Base-by-base conservation (phyloP, 1,140 invertebrate genomes). In the Armadillidium nasatum region DNA sequence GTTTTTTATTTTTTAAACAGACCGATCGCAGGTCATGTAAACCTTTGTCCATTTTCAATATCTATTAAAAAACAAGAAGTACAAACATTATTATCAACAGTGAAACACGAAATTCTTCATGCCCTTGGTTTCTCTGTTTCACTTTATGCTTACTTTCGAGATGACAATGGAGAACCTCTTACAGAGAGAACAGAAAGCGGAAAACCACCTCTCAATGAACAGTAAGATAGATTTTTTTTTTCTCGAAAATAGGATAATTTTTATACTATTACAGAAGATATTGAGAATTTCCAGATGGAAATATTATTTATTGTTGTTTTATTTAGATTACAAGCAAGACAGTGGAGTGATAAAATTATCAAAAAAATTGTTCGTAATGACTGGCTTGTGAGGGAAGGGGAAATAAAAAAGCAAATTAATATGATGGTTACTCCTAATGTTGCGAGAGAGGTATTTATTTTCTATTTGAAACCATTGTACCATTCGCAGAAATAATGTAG, bases 71-170 rank as follows among this genome's bases (percentile, higher is more conserved):
- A 90, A 44, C 93, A 97, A 82, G 96, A 99, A 83, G 85, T 96
- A 75, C 93, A 96, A 82, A 95, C 95, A 15, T 87, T 98, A 1
- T 86, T 98, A 78, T 97, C 96, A 23, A 99, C 96, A 0, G 94
- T 99, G 0, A 99, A 99, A 85, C 97, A 99, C 86, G 97, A 99
- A 85, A 99, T 99, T 83, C 87, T 99, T 0, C 97, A 99, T 87
- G 96, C 97, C 0, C 86, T 99, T 45, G 96, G 95, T 0, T 98
- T 99, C 86, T 97, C 95, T 10, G 92, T 97, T 0, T 95, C 94
- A 71, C 87, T 98, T 11, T 99, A 94, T 84, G 96, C 95, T 0
- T 98, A 97, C 85, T 97, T 93, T 85, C 86, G 93, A 81, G 95
- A 98, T 84, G 88, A 91, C 69, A 86, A 92, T 50, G 96, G 95